A percentile compares a stretch with the other conserved stretches of the same genome.
phyloP scores from a whole-genome alignment of 1,140 invertebrate genomes.

The Drosophila elegans region DNA sequence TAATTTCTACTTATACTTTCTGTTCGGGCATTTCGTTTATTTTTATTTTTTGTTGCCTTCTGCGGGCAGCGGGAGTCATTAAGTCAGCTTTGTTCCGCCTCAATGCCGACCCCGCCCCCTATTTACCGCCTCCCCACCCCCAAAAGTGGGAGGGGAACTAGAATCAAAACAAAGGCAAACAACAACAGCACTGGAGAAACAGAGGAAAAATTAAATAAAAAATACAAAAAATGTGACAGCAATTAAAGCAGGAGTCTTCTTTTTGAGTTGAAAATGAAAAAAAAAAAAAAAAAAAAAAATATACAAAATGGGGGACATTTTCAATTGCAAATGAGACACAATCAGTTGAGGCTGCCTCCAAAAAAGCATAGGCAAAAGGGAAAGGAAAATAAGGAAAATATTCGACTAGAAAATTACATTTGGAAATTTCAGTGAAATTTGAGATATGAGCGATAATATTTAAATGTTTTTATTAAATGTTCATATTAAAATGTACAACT shows the following conservation, averaged over 20 bases:
- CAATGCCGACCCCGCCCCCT: constrained; percentile 50
- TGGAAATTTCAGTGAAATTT: background rate
- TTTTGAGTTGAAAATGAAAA: constrained; percentile 2
- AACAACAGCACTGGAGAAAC: constrained; percentile 24
- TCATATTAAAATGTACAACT: too few relatives aligned
- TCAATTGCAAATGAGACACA: constrained; percentile 50
- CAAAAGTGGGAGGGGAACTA: constrained; percentile 21
- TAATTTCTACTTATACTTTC: constrained; percentile 36
- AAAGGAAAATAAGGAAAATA: background rate
- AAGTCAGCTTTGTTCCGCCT: constrained; percentile 76
- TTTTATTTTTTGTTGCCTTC: constrained; percentile 25
- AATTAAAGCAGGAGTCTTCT: constrained; percentile 53
- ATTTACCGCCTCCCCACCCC: background rate
- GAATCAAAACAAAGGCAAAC: constrained; percentile 47
- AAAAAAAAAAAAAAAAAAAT: too few relatives aligned
- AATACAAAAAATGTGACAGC: constrained; percentile 52
- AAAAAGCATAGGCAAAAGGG: background rate
- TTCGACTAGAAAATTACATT: background rate
- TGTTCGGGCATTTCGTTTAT: constrained; percentile 13
- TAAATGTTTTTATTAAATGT: too few relatives aligned
- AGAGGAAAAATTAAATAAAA: constrained; percentile 22
- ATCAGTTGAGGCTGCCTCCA: constrained; percentile 19
- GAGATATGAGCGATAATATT: too few relatives aligned
- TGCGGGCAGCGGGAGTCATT: constrained; percentile 63
- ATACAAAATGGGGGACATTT: constrained; percentile 12